phyloP scores from a whole-genome alignment of 2,888 invertebrate species.

The Scaptodrosophila latifasciaeformis region DNA sequence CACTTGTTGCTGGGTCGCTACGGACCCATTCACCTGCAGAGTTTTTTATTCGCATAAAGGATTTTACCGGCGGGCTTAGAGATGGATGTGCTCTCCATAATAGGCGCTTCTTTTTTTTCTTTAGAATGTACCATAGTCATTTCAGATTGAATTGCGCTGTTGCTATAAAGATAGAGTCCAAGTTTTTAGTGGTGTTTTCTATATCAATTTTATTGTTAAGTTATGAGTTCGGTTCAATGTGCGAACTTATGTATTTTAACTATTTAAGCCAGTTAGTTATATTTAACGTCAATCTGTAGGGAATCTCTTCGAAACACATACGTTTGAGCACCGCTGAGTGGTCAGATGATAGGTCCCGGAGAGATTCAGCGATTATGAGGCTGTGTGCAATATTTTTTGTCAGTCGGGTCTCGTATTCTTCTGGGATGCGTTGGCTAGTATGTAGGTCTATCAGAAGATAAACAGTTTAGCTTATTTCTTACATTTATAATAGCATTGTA shows the following conservation, averaged over 20 bases:
- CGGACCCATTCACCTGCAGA: conserved; percentile 8
- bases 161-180: background rate
- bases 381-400: too few relatives aligned
- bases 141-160: background rate
- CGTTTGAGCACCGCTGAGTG: too few relatives aligned
- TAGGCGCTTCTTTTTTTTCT: background rate
- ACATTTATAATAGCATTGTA: too few relatives aligned
- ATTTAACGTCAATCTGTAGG: too few relatives aligned
- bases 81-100: background rate
- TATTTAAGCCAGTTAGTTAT: background rate
- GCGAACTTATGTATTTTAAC: background rate
- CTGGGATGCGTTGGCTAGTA: too few relatives aligned
- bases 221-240: background rate
- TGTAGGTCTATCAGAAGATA: too few relatives aligned
- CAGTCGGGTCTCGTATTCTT: too few relatives aligned
- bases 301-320: too few relatives aligned
- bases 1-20: background rate
- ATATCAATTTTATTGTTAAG: background rate
- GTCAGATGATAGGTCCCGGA: too few relatives aligned
- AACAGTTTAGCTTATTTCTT: too few relatives aligned
- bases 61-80: conserved; percentile 1
- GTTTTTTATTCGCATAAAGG: conserved; percentile 1
- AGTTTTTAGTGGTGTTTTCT: background rate
- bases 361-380: too few relatives aligned
- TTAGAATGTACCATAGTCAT: background rate